phyloP scores from a whole-genome alignment of 2,113 vertebrate genomes.

The Channa argus region DNA sequence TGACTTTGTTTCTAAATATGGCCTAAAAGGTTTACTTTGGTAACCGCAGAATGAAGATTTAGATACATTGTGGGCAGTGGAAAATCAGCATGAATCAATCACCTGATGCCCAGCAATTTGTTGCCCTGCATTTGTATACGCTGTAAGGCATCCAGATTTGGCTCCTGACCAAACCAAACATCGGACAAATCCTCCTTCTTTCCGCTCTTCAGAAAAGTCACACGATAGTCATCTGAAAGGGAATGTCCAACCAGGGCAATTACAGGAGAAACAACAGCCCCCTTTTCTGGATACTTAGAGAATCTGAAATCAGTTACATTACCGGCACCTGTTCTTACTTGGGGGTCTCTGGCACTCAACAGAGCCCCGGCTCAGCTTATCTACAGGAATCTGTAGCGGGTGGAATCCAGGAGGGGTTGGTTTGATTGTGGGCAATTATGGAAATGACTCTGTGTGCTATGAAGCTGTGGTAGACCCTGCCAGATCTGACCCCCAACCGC shows the following conservation, averaged over 20 bases:
- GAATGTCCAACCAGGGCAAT: conserved; percentile 71
- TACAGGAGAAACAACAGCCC: conserved; percentile 58
- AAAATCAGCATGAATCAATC: conserved; percentile 39
- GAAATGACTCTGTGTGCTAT: conserved; percentile 78
- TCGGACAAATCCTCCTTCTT: conserved; percentile 75
- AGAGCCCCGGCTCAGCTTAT: conserved; percentile 78
- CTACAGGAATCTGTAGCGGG: conserved; percentile 78
- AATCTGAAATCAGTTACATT: conserved; percentile 78
- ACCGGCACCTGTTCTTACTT: conserved; percentile 85
- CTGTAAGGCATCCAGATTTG: conserved; percentile 69
- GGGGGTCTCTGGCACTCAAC: conserved; percentile 80
- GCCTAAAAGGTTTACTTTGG: conserved; percentile 37
- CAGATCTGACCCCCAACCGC: conserved; percentile 59
- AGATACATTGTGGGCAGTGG: conserved; percentile 19
- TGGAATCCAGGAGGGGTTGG: conserved; percentile 80
- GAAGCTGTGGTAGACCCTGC: conserved; percentile 69
- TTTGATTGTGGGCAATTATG: conserved; percentile 84
- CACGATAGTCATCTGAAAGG: conserved; percentile 72
- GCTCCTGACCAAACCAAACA: conserved; percentile 65
- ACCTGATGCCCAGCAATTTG: conserved; percentile 50
- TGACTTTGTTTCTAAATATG: conserved; percentile 44
- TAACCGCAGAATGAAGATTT: conserved; percentile 9
- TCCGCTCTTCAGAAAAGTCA: conserved; percentile 74
- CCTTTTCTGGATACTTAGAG: conserved; percentile 45
- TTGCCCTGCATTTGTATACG: conserved; percentile 38